These are phyloP conservation scores for Heliothis virescens DNA, from an alignment of 1,140 invertebrate species.

Conservation along the genomic window DNA sequence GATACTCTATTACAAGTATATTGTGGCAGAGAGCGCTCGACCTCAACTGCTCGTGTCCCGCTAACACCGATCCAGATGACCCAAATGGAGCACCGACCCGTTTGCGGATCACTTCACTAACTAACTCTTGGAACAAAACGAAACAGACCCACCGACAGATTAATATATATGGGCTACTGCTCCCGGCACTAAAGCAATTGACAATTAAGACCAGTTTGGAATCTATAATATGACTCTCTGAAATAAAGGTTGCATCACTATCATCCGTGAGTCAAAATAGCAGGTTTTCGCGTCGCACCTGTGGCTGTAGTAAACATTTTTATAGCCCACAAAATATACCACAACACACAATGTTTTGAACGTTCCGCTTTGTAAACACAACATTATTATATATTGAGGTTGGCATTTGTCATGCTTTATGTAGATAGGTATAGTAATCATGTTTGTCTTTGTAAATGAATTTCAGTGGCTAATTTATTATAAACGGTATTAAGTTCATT, in stretches of 20 bases:
- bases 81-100: conserved; percentile 68
- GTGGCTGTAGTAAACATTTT: conserved; percentile 77
- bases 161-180: conserved; percentile 33
- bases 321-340: conserved; percentile 69
- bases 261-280: conserved; percentile 66
- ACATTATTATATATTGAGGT: conserved; percentile 36
- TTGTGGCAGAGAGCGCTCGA: conserved; percentile 59
- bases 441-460: background rate
- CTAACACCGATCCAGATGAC: conserved; percentile 70
- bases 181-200: conserved; percentile 42
- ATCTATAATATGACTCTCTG: conserved; percentile 8
- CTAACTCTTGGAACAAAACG: conserved; percentile 48
- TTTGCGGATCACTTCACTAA: conserved; percentile 65
- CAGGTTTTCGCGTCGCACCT: conserved; percentile 71
- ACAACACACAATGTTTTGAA: conserved; percentile 60
- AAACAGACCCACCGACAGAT: conserved; percentile 30
- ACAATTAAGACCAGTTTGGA: conserved; percentile 37
- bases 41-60: conserved; percentile 58
- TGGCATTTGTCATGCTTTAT: conserved; percentile 4
- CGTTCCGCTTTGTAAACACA: conserved; percentile 62
- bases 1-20: conserved; percentile 64
- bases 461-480: background rate
- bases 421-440: background rate
- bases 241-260: conserved; percentile 61
- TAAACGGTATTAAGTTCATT: background rate